A percentile compares a stretch with the other conserved stretches of the same genome.
These are phyloP conservation scores for Tragelaphus buxtoni DNA, from an alignment of 2,113 vertebrate species.

Conservation along the genomic window DNA sequence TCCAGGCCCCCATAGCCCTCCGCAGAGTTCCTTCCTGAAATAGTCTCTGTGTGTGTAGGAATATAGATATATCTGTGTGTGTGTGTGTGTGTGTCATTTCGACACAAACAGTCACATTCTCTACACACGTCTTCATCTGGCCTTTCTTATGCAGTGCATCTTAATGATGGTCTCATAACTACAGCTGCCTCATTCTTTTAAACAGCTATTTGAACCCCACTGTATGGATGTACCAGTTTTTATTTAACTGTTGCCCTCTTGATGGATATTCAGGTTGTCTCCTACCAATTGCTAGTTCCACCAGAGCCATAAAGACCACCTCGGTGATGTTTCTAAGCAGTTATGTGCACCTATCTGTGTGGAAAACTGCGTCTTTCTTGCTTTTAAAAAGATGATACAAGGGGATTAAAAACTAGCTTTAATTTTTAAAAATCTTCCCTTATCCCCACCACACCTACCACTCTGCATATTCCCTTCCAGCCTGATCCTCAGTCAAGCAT, in stretches of 20 bases:
- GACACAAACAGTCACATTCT: neutral
- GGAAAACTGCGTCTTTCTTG: neutral
- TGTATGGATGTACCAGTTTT: too few relatives aligned
- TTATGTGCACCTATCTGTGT: neutral
- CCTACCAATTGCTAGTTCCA: neutral
- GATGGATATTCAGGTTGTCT: neutral
- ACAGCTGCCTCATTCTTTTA: neutral
- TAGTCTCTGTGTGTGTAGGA: neutral
- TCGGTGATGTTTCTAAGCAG: neutral
- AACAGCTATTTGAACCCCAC: neutral
- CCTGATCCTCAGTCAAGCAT: neutral
- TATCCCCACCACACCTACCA: neutral
- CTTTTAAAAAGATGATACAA: neutral
- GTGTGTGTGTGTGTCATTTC: neutral
- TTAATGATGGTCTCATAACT: too few relatives aligned
- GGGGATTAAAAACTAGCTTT: neutral
- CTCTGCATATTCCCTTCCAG: neutral
- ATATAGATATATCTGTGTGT: fast-evolving
- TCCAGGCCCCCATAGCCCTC: neutral
- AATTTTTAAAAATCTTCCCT: neutral
- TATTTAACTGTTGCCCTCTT: neutral
- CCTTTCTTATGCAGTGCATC: neutral
- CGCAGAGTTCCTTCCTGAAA: neutral
- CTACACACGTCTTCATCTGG: neutral
- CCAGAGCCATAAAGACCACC: neutral